Percentiles rank a stretch among this genome's conserved stretches.
These are phyloP conservation scores for Sphaerophoria rueppellii DNA, from an alignment of 2,888 invertebrate species.

Conservation along the genomic window DNA sequence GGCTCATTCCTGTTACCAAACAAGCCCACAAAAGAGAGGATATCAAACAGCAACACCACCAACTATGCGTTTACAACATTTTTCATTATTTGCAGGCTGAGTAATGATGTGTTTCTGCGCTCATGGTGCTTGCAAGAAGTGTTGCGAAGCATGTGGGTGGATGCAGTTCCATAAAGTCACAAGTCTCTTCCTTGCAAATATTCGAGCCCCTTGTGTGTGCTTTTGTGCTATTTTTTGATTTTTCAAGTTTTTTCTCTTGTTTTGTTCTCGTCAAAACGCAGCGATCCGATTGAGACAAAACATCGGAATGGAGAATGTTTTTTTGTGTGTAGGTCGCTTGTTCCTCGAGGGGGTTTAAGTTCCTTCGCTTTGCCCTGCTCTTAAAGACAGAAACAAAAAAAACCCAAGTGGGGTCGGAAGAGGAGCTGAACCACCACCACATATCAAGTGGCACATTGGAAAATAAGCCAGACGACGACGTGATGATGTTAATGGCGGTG, in stretches of 20 bases:
- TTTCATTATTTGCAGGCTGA: constrained; percentile 6
- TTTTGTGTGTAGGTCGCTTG: constrained; percentile 17
- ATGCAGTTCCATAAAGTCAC: background rate
- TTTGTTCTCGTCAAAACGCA: background rate
- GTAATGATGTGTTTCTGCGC: background rate
- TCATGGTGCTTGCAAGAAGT: background rate
- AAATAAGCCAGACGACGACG: constrained; percentile 19
- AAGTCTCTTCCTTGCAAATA: background rate
- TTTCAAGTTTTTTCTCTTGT: constrained; percentile 10
- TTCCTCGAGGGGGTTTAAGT: constrained; percentile 11
- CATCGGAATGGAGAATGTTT: constrained; percentile 9
- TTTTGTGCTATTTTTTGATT: constrained; percentile 28
- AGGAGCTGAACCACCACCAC: background rate
- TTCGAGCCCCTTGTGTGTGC: background rate
- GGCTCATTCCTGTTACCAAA: background rate
- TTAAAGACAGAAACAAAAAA: background rate
- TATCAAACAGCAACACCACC: constrained; percentile 55
- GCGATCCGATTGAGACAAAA: background rate
- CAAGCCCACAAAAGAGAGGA: constrained; percentile 41
- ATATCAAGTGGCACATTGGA: constrained; percentile 12
- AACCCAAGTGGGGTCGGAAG: constrained; percentile 16
- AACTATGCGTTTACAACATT: constrained; percentile 26
- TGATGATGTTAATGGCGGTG: background rate
- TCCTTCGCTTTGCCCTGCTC: background rate
- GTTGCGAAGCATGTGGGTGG: background rate